Base-by-base conservation (phyloP, 2,888 invertebrate genomes). In the Cryptocephalus primarius region DNA sequence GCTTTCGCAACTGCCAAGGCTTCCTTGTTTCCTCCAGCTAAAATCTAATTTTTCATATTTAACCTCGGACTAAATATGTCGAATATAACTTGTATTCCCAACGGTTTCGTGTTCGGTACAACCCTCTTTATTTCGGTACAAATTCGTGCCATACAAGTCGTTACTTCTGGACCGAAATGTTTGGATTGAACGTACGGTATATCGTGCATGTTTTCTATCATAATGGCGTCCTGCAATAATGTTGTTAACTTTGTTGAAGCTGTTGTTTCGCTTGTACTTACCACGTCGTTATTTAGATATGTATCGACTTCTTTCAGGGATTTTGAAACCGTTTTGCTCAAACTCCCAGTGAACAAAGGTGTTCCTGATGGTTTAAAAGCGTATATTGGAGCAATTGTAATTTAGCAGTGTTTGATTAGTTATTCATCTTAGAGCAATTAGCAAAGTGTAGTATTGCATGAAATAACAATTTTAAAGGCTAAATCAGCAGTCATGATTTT, bases 161-260 rank as follows among this genome's bases (percentile, higher is more conserved):
- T 73, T 10, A 78, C 77, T 69, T 88, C 88, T 0, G 86, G 82
- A 2, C 78, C 78, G 43, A 84, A 63, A 40, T 75, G 59, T 40
- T 69, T 65, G 1, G 75, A 68, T 58, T 75, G 75, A 1, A 82
- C 61, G 59, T 87, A 88, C 0, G 88, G 87, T 14, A 84, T 64
- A 61, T 88, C 87, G 60, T 85, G 79, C 87, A 88, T 88, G 62
- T 88, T 88, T 72, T 88, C 87, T 9, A 88, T 69, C 36, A 87
- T 60, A 22, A 88, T 68, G 2, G 76, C 82, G 67, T 86, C 81
- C 85, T 86, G 53, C 52, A 62, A 57, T 49, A 50, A 51, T 34
- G 40, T 40, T 46, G 40, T 33, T 31, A 38, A 39, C 8, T 33
- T 34, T 40, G 10, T 13, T 8, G 36, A 34, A 42, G 41, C 9